These are phyloP conservation scores for Turdus rufiventris DNA, from an alignment of 2,113 vertebrate genomes.

Conservation along the genomic window DNA sequence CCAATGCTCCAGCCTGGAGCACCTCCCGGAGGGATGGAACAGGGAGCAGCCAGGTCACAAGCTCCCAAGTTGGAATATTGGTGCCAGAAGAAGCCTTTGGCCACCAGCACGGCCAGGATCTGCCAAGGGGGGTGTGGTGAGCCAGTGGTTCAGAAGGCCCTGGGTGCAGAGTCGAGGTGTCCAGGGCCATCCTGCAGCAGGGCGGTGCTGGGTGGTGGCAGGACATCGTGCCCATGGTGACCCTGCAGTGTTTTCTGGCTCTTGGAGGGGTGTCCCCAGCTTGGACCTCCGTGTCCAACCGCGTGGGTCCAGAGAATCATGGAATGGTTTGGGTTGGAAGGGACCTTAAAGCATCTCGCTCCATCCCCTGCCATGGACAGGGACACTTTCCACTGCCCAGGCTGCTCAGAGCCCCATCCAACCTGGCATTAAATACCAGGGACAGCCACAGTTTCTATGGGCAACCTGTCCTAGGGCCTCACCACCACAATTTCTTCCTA, in stretches of 20 bases:
- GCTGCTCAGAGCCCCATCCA: not conserved
- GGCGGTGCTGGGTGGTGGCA: not conserved
- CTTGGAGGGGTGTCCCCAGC: not conserved
- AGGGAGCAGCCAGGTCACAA: not conserved
- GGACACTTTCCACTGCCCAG: not conserved
- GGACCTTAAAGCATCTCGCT: not conserved
- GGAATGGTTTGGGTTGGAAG: not conserved
- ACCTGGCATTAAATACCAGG: not conserved
- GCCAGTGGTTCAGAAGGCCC: not conserved
- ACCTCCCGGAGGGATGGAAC: not conserved
- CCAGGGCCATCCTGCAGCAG: not conserved
- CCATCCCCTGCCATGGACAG: not conserved
- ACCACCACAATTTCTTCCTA: rapidly evolving
- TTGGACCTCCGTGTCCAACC: rapidly evolving
- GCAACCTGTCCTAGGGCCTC: not conserved
- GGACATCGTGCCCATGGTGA: not conserved
- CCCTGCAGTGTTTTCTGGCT: not conserved
- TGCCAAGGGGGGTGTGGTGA: not conserved
- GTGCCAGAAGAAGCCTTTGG: not conserved
- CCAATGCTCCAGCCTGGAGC: rapidly evolving
- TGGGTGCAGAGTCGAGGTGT: rapidly evolving
- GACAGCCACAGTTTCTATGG: not conserved
- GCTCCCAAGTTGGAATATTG: not conserved
- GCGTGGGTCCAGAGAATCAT: rapidly evolving
- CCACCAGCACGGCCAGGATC: rapidly evolving